Conservation (phyloP, 2,888 invertebrate species). For the Byasa hedistus region DNA sequence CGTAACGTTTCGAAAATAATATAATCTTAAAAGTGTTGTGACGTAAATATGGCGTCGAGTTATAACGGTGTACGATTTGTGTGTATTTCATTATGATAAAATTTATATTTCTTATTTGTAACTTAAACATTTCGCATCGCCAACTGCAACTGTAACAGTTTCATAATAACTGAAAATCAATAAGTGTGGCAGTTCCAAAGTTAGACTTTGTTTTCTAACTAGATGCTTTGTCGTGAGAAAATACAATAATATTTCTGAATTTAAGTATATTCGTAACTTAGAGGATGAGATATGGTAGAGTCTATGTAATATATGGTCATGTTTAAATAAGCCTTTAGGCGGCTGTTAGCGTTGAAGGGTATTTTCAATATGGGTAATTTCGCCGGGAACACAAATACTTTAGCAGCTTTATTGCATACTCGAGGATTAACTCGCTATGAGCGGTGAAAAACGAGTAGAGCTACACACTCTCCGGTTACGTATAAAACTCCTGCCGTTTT, state of each 20-base stretch:
- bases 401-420: slow-evolving; percentile 77
- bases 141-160: slow-evolving; percentile 54
- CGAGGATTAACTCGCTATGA: slow-evolving; percentile 76
- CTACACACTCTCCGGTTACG: slow-evolving; percentile 55
- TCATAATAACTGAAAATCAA: slow-evolving; percentile 60
- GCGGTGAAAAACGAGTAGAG: slow-evolving; percentile 71
- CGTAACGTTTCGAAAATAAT: too few species aligned
- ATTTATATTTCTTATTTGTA: slow-evolving; percentile 38
- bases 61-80: too few species aligned
- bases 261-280: slow-evolving; percentile 46
- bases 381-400: slow-evolving; percentile 75
- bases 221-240: too few species aligned
- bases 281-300: slow-evolving; percentile 45
- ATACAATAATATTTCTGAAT: not conserved
- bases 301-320: slow-evolving; percentile 55
- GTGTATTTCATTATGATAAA: slow-evolving; percentile 10
- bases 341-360: slow-evolving; percentile 74
- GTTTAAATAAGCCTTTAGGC: slow-evolving; percentile 72
- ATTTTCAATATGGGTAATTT: slow-evolving; percentile 80
- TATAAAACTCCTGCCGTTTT: slow-evolving; percentile 75
- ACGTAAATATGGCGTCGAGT: too few species aligned
- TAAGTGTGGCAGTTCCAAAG: slow-evolving; percentile 54
- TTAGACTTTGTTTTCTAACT: too few species aligned
- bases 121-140: slow-evolving; percentile 53
- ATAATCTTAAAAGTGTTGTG: too few species aligned